Evolutionary conservation across 1,140 invertebrate genomes (phyloP).

Genomic region (Lepidurus packardi): DNA sequence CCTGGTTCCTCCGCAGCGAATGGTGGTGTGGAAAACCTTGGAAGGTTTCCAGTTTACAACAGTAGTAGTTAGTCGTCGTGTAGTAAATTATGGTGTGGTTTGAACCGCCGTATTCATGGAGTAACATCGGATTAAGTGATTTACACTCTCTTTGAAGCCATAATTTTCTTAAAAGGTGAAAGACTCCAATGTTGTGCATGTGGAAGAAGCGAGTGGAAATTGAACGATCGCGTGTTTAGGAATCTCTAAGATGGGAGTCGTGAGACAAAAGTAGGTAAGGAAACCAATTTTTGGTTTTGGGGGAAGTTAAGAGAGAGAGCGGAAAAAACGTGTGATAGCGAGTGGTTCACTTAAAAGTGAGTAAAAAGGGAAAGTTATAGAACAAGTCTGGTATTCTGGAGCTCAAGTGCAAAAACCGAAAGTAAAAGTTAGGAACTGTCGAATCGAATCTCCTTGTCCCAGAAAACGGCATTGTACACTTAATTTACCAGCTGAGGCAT

Average conservation of each 20-base stretch:
- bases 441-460: no score
- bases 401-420: background rate
- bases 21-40: no score
- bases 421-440: background rate
- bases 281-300: background rate
- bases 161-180: no score
- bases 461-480: no score
- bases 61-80: no score
- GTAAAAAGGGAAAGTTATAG: conserved; percentile 3
- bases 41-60: no score
- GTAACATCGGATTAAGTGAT: no score
- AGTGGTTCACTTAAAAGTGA: background rate
- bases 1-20: background rate
- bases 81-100: no score
- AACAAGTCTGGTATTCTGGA: background rate
- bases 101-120: no score
- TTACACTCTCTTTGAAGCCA: no score
- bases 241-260: background rate
- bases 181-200: background rate
- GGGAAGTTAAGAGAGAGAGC: background rate
- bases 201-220: background rate
- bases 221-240: background rate
- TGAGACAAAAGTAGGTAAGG: conserved; percentile 3
- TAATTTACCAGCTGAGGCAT: no score
- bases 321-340: background rate